Percentiles rank a stretch among this genome's conserved stretches.
Conservation (phyloP, 2,888 invertebrate genomes). For the Adelphocoris suturalis region DNA sequence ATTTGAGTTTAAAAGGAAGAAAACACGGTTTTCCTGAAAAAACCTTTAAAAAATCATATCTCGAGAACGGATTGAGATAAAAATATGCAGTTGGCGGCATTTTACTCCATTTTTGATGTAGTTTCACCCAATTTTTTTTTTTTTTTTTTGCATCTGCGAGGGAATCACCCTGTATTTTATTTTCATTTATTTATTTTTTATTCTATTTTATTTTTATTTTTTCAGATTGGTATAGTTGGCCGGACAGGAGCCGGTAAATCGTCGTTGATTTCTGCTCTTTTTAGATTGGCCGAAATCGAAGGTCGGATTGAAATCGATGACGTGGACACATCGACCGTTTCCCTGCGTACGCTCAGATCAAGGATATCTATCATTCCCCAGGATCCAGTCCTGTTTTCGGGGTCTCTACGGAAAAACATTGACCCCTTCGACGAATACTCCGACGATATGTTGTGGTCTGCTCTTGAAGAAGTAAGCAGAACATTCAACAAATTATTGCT, state of each 20-base stretch:
- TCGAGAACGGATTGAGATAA: too few relatives aligned
- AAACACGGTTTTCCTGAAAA: too few relatives aligned
- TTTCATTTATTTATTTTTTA: too few relatives aligned
- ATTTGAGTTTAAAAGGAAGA: too few relatives aligned
- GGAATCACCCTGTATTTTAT: too few relatives aligned
- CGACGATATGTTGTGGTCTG: conserved; percentile 90
- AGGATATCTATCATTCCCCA: conserved; percentile 91
- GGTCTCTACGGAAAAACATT: conserved; percentile 91
- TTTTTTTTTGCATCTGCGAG: too few relatives aligned
- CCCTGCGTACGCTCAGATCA: conserved; percentile 86
- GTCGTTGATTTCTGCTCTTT: conserved; percentile 87
- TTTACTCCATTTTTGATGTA: too few relatives aligned
- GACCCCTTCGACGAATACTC: conserved; percentile 92
- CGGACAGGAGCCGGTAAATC: conserved; percentile 92
- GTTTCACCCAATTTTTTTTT: too few relatives aligned
- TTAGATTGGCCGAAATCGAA: conserved; percentile 88
- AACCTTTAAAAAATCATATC: too few relatives aligned
- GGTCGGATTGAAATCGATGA: conserved; percentile 91
- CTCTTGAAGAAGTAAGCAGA: conserved; percentile 86
- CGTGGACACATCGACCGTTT: conserved; percentile 85
- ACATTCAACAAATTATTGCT: too few relatives aligned
- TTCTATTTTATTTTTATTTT: neutral
- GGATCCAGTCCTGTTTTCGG: conserved; percentile 91
- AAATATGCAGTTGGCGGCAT: too few relatives aligned
- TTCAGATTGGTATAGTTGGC: conserved; percentile 88